Conservation (phyloP, 35 echinoderm and acorn worm genomes). For the Chiridota heheva region DNA sequence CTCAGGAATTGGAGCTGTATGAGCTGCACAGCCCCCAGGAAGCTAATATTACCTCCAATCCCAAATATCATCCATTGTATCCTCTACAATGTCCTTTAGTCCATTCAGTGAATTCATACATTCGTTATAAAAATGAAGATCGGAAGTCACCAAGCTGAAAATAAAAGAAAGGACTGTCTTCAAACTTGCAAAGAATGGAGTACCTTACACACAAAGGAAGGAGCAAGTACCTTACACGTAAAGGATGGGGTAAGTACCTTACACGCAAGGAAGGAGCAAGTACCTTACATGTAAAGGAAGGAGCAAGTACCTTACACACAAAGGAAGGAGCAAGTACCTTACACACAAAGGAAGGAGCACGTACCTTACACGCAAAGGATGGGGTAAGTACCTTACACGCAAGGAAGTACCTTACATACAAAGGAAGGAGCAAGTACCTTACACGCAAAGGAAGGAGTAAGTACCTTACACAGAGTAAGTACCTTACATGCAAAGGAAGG, state of each 20-base stretch:
- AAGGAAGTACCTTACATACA: no score
- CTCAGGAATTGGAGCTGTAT: no score
- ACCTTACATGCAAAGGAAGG: no score
- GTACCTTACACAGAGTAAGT: no score
- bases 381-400: no score
- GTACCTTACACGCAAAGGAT: no score
- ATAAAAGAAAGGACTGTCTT: neutral
- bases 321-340: neutral
- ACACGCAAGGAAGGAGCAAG: neutral
- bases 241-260: neutral
- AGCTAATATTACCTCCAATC: constrained; percentile 81
- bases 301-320: neutral
- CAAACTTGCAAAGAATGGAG: neutral
- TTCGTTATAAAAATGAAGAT: constrained; percentile 95
- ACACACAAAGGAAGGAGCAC: neutral
- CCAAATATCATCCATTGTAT: constrained; percentile 87
- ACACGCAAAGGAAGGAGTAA: no score
- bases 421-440: no score
- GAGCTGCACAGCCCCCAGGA: no score
- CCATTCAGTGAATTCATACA: constrained; percentile 68
- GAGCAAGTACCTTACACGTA: neutral
- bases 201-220: neutral
- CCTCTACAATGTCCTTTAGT: constrained; percentile 60
- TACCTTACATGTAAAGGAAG: neutral
- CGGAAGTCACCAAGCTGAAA: constrained; percentile 92